Evolutionary conservation across 2,113 vertebrate genomes (phyloP), one percentile per base, ranked within the genome.

Genomic region (Dipodomys merriami): DNA sequence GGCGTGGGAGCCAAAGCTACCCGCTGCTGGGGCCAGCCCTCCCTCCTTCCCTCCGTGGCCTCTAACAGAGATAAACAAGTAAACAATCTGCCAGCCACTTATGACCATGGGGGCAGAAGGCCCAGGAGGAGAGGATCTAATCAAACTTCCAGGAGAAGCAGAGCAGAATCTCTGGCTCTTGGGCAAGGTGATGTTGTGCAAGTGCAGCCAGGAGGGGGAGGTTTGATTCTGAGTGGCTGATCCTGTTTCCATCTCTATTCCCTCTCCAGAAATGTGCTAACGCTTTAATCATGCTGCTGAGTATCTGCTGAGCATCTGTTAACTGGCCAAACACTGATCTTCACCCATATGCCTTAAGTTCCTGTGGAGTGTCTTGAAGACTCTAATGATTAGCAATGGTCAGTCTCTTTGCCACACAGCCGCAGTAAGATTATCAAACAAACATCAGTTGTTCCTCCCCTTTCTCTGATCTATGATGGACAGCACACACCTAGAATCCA

Each of bases 61-160:
- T 89, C 91, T 83, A 80, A 87, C 95, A 95, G 90, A 6, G 39
- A 94, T 80, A 93, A 6, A 96, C 93, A 95, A 96, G 90, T 94
- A 96, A 96, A 97, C 94, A 97, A 96, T 91, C 90, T 65, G 2
- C 90, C 80, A 96, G 94, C 93, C 94, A 96, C 95, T 96, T 94
- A 91, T 22, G 88, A 96, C 94, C 95, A 91, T 19, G 13, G 33
- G 9, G 89, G 95, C 68, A 1, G 87, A 35, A 44, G 85, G 92
- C 93, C 93, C 90, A 3, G 79, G 91, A 95, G 90, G 78, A 46
- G 60, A 77, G 74, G 77, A 74, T 76, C 91, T 97, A 94, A 96
- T 95, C 89, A 94, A 91, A 94, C 79, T 94, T 95, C 86, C 71
- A 92, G 83, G 78, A 88, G 78, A 81, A 94, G 84, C 83, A 89